A percentile compares a stretch with the other conserved stretches of the same genome.
Evolutionary conservation across 1,140 invertebrate species (phyloP).

Genomic region (Spodoptera frugiperda): DNA sequence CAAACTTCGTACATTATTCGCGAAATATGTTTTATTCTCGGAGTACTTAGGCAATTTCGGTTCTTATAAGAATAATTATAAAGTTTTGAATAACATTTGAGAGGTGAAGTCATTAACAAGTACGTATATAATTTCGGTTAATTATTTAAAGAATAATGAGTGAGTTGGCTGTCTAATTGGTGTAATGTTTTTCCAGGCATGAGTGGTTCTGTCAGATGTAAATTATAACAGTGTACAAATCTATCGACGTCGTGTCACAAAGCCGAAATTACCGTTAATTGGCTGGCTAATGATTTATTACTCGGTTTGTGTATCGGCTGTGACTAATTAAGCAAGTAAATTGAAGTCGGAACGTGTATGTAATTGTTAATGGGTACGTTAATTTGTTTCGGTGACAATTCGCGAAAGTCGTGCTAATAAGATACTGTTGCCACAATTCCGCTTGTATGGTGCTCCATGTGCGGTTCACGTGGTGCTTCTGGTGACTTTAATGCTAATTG

Average conservation of each 20-base stretch:
- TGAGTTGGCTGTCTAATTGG: conserved; percentile 16
- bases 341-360: conserved; percentile 28
- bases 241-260: conserved; percentile 21
- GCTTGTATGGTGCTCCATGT: too few relatives aligned
- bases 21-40: conserved; percentile 39
- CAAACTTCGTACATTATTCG: conserved; percentile 44
- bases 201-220: neutral
- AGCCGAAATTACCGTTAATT: conserved; percentile 41
- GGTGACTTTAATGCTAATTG: too few relatives aligned
- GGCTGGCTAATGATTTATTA: conserved; percentile 43
- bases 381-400: conserved; percentile 30
- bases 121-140: conserved; percentile 27
- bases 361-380: conserved; percentile 45
- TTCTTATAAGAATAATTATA: conserved; percentile 33
- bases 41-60: conserved; percentile 24
- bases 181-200: conserved; percentile 1
- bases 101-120: conserved; percentile 24
- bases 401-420: neutral
- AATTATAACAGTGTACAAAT: conserved; percentile 17
- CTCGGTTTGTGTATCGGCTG: conserved; percentile 35
- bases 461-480: too few relatives aligned
- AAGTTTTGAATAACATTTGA: conserved; percentile 34
- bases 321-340: conserved; percentile 53
- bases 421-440: neutral
- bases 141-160: conserved; percentile 25